Conservation (phyloP, 2,113 vertebrate species). For the Podiceps cristatus region DNA sequence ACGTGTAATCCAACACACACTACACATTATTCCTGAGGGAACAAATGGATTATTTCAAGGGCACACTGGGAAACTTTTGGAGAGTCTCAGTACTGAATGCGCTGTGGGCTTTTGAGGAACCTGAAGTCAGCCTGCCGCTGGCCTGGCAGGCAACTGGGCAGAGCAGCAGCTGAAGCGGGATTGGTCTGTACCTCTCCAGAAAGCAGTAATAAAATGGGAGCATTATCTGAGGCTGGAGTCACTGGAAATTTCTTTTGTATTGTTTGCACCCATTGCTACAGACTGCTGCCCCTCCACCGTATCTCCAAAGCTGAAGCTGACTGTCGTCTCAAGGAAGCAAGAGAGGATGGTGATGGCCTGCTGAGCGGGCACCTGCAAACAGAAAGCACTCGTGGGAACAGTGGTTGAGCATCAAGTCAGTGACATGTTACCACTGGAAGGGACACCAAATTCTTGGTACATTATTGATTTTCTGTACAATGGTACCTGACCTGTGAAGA, state of each 20-base stretch:
- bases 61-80: not conserved
- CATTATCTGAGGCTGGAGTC: not conserved
- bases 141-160: not conserved
- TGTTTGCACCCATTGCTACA: not conserved
- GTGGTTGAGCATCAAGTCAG: not conserved
- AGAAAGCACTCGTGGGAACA: not conserved
- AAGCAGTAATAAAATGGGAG: not conserved
- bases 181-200: not conserved
- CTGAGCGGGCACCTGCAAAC: not conserved
- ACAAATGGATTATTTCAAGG: not conserved
- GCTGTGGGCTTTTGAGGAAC: not conserved
- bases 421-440: not conserved
- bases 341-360: not conserved
- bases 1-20: not conserved
- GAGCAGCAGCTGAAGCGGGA: not conserved
- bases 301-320: not conserved
- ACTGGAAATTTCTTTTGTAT: not conserved
- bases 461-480: not conserved
- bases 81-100: not conserved
- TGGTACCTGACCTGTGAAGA: not conserved
- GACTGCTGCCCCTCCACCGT: not conserved
- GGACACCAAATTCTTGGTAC: not conserved
- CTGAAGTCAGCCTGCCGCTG: not conserved
- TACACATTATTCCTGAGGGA: not conserved
- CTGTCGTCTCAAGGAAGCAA: fast-evolving